Conservation (phyloP, 1,140 invertebrate genomes). For the Dendrolimus punctatus region DNA sequence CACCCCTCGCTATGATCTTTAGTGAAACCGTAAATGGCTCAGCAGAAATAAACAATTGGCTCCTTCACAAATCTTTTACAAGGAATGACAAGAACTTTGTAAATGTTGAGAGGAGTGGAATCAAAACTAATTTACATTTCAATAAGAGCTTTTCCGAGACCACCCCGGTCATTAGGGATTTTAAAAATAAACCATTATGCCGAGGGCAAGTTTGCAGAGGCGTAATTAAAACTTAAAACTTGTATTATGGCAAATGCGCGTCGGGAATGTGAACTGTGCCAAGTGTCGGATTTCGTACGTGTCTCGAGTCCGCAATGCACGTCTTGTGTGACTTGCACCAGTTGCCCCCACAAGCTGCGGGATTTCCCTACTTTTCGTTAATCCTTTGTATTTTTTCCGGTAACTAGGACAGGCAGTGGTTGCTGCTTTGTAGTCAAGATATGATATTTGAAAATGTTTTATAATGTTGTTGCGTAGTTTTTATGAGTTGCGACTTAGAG, state of each 20-base stretch:
- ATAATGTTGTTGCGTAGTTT: no score
- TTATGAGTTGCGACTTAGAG: no score
- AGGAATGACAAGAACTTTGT: constrained; percentile 8
- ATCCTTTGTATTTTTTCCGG: constrained; percentile 13
- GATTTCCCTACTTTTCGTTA: constrained; percentile 14
- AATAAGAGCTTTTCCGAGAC: constrained; percentile 8
- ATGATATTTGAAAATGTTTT: no score
- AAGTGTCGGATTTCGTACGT: constrained; percentile 64
- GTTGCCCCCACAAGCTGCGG: constrained; percentile 7
- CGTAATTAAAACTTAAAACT: constrained; percentile 64
- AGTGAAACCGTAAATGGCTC: background rate
- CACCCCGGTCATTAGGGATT: constrained; percentile 14
- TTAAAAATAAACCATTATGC: constrained; percentile 25
- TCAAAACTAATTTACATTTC: constrained; percentile 16
- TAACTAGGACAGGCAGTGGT: background rate
- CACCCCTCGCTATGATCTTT: no score
- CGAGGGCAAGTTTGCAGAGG: constrained; percentile 32
- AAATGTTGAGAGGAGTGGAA: constrained; percentile 10
- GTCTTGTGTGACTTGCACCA: constrained; percentile 11
- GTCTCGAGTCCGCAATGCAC: constrained; percentile 44
- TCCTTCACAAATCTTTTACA: background rate
- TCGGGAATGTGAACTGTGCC: constrained; percentile 48
- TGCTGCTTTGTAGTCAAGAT: no score
- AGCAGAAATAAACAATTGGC: background rate
- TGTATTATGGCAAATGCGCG: constrained; percentile 39